Evolutionary conservation across 2,888 invertebrate genomes (phyloP).

Genomic region (Bhutanitis thaidina): DNA sequence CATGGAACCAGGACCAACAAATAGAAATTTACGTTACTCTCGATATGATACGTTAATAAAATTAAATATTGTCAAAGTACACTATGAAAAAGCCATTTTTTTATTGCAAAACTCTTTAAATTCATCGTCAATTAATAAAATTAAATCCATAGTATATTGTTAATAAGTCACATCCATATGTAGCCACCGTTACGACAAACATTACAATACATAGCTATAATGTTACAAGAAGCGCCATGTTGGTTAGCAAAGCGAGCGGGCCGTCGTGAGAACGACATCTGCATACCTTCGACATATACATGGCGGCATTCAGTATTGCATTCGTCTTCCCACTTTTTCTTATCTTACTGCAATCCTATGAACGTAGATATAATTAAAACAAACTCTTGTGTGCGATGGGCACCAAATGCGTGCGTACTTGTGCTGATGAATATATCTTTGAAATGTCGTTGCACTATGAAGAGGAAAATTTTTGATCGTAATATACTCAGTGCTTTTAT

Average conservation of each 20-base stretch:
- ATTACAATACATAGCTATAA: neutral
- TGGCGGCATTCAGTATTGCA: conserved; percentile 83
- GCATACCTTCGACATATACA: conserved; percentile 85
- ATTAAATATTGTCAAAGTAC: too few relatives aligned
- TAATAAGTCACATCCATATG: neutral
- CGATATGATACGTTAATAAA: too few relatives aligned
- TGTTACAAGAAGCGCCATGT: conserved; percentile 22
- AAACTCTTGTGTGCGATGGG: neutral
- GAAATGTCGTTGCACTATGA: neutral
- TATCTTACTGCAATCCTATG: conserved; percentile 82
- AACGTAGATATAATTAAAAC: conserved; percentile 47
- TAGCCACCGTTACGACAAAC: neutral
- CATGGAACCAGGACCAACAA: too few relatives aligned
- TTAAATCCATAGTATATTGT: neutral
- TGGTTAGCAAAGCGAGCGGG: conserved; percentile 30
- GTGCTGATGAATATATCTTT: neutral
- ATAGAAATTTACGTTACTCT: too few relatives aligned
- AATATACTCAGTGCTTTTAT: neutral
- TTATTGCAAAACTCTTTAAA: neutral
- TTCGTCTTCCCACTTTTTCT: conserved; percentile 80
- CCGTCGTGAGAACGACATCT: conserved; percentile 35
- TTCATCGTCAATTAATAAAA: neutral
- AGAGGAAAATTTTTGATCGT: neutral
- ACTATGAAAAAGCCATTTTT: too few relatives aligned
- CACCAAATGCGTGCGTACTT: conserved; percentile 7